These are phyloP conservation scores for Prochilodus magdalenae DNA, from an alignment of 2,113 vertebrate species.

Conservation along the genomic window DNA sequence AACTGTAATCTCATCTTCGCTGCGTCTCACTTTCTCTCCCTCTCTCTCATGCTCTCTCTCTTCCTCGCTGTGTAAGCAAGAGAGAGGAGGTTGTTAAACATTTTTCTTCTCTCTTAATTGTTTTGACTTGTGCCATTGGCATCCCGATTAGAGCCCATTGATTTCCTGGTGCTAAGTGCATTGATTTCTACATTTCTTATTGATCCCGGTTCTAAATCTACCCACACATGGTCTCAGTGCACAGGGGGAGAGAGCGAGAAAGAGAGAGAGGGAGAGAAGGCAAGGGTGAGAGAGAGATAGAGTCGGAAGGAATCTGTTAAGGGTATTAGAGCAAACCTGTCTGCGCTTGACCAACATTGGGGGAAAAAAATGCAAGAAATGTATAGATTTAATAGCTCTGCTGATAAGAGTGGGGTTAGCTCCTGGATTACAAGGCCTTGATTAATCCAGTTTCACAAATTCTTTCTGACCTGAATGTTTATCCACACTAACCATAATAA, in stretches of 20 bases:
- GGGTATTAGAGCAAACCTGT: conserved; percentile 43
- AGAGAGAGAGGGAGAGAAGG: conserved; percentile 18
- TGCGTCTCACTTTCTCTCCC: conserved; percentile 28
- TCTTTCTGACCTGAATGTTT: not conserved
- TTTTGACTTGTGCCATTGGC: conserved; percentile 97
- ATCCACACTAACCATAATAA: not conserved
- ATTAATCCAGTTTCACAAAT: not conserved
- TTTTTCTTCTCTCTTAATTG: conserved; percentile 96
- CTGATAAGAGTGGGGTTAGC: not conserved
- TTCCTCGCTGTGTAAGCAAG: conserved; percentile 65
- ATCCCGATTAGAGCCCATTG: conserved; percentile 96
- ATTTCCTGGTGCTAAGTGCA: conserved; percentile 95
- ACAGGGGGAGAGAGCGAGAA: conserved; percentile 44
- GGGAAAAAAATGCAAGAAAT: conserved; percentile 10
- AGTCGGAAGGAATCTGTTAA: conserved; percentile 38
- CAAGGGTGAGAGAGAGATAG: conserved; percentile 9
- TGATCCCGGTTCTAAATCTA: conserved; percentile 96
- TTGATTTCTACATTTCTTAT: conserved; percentile 99
- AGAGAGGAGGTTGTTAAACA: conserved; percentile 86
- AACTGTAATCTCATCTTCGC: conserved; percentile 46
- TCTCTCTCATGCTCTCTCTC: conserved; percentile 53
- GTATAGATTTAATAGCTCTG: conserved; percentile 13
- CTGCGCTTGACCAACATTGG: conserved; percentile 12
- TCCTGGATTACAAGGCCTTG: not conserved
- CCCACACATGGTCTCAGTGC: conserved; percentile 73